Evolutionary conservation across 2,888 invertebrate genomes (phyloP).

Genomic region (Tineola bisselliella): DNA sequence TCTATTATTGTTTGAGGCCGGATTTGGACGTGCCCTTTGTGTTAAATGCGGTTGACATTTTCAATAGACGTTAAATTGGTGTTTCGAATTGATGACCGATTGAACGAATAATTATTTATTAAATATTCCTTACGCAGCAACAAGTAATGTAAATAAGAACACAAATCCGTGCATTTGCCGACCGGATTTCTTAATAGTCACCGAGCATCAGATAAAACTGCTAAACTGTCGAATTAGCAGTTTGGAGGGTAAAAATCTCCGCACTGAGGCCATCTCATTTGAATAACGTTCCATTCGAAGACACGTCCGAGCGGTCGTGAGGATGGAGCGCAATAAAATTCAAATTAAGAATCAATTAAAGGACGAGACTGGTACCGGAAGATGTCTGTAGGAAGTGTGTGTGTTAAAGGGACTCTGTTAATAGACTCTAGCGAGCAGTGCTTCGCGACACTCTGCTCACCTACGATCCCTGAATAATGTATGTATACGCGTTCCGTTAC

Average conservation of each 20-base stretch:
- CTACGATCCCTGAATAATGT: conserved; percentile 19
- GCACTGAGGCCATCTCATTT: conserved; percentile 25
- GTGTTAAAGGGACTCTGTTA: conserved; percentile 15
- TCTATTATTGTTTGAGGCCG: conserved; percentile 16
- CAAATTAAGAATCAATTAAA: conserved; percentile 38
- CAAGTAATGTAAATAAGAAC: not conserved
- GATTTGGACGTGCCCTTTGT: conserved; percentile 18
- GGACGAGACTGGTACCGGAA: conserved; percentile 26
- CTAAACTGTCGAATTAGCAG: conserved; percentile 17
- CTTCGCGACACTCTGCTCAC: conserved; percentile 18
- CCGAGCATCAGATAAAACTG: conserved; percentile 8
- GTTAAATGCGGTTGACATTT: conserved; percentile 26
- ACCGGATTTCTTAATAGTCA: not conserved
- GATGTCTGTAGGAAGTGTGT: conserved; percentile 4
- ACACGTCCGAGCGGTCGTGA: conserved; percentile 18
- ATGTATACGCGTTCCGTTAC: conserved; percentile 45
- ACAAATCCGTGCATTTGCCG: not conserved
- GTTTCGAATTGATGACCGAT: conserved; percentile 11
- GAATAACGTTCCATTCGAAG: conserved; percentile 28
- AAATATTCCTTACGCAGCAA: not conserved
- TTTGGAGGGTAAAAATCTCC: conserved; percentile 17
- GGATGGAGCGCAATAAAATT: conserved; percentile 24
- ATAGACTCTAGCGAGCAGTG: conserved; percentile 27
- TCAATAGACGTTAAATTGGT: conserved; percentile 25
- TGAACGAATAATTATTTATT: conserved; percentile 1